Evolutionary conservation across 92 coral and sea anemone species (phyloP).

Genomic region (Palythoa grandis): DNA sequence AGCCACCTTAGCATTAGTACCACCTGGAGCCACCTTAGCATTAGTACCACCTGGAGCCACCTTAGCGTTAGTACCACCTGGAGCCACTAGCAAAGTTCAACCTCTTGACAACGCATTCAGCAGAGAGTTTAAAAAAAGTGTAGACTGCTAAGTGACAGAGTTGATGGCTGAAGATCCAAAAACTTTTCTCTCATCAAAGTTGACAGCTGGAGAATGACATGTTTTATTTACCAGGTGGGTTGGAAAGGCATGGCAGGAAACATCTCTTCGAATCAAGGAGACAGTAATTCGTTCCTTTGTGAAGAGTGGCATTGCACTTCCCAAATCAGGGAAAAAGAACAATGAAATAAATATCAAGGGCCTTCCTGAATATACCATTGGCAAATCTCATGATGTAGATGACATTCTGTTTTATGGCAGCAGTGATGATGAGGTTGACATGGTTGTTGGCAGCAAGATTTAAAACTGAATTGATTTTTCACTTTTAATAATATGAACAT

Average conservation of each 20-base stretch:
- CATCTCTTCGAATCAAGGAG: not conserved
- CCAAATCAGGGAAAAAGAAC: conserved; percentile 18
- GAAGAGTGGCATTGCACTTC: conserved; percentile 29
- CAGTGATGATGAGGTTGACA: not conserved
- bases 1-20: no score
- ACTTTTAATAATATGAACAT: not conserved
- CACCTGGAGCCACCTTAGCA: no score
- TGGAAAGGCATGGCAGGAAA: conserved; percentile 14
- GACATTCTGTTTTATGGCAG: conserved; percentile 9
- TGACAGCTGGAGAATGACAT: conserved; percentile 50
- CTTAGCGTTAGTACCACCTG: no score
- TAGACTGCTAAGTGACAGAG: conserved; percentile 54
- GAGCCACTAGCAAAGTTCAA: conserved; percentile 57
- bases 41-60: no score
- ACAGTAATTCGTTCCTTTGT: conserved; percentile 30
- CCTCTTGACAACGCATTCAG: conserved; percentile 49
- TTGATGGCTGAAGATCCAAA: conserved; percentile 47
- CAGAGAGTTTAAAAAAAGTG: conserved; percentile 47
- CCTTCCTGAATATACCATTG: conserved; percentile 21
- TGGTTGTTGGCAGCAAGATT: not conserved
- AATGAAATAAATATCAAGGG: conserved; percentile 37
- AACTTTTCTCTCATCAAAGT: conserved; percentile 41
- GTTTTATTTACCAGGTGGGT: conserved; percentile 51
- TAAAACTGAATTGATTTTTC: not conserved
- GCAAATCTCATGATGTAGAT: conserved; percentile 33